These are phyloP conservation scores for Synergus japonicus DNA, from an alignment of 2,888 invertebrate genomes.

Conservation along the genomic window DNA sequence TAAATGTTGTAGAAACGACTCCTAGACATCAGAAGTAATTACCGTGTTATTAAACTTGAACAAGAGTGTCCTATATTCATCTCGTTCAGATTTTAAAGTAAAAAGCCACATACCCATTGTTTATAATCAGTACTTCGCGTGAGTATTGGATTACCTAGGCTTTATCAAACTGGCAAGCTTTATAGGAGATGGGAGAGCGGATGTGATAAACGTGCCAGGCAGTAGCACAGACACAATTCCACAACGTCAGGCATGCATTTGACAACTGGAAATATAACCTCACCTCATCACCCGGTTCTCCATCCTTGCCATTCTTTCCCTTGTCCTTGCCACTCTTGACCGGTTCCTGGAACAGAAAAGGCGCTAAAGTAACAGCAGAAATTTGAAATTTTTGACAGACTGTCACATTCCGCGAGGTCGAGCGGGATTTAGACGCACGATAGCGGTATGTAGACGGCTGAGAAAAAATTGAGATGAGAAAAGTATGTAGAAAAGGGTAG, in stretches of 20 bases:
- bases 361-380: not conserved
- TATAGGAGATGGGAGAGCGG: not conserved
- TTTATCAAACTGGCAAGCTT: conserved; percentile 6
- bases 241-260: conserved; percentile 25
- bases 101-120: not conserved
- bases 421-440: conserved; percentile 38
- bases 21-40: not conserved
- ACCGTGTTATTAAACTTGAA: not conserved
- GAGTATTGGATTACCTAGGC: not conserved
- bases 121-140: not conserved
- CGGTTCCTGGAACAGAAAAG: conserved; percentile 72
- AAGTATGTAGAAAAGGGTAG: conserved; percentile 45
- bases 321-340: conserved; percentile 73
- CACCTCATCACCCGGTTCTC: conserved; percentile 75
- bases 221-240: not conserved
- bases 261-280: conserved; percentile 67
- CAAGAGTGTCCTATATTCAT: not conserved
- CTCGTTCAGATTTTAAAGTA: not conserved
- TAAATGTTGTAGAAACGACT: not conserved
- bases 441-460: conserved; percentile 41
- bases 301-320: conserved; percentile 76
- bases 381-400: conserved; percentile 22
- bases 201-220: not conserved
- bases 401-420: conserved; percentile 8
- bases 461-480: conserved; percentile 25